A percentile compares a stretch with the other conserved stretches of the same genome.
phyloP scores from a whole-genome alignment of 1,140 invertebrate genomes.

The Drosophila melanica region DNA sequence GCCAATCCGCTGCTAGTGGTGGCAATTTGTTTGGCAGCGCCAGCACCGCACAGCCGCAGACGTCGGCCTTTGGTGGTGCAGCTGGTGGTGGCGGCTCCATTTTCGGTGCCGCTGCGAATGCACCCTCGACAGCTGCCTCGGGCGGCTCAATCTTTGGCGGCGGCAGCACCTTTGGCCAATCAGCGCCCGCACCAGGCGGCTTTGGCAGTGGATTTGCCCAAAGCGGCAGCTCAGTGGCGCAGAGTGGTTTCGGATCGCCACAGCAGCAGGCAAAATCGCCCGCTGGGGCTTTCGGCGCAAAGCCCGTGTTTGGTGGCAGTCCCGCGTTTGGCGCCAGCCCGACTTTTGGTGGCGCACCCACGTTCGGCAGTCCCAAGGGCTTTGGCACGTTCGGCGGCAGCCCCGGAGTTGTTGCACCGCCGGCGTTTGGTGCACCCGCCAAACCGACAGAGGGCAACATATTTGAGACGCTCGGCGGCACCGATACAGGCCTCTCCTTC shows the following conservation, averaged over 20 bases:
- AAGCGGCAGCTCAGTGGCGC: slow-evolving; percentile 62
- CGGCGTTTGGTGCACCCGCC: slow-evolving; percentile 65
- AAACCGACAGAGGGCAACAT: slow-evolving; percentile 84
- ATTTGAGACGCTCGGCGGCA: slow-evolving; percentile 86
- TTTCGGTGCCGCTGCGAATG: slow-evolving; percentile 45
- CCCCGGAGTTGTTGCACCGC: slow-evolving; percentile 37
- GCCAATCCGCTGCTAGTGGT: slow-evolving; percentile 30
- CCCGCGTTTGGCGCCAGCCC: slow-evolving; percentile 84
- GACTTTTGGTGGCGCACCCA: slow-evolving; percentile 85
- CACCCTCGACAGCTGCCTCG: slow-evolving; percentile 28
- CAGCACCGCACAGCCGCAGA: slow-evolving; percentile 37
- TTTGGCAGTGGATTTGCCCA: slow-evolving; percentile 69
- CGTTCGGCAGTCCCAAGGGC: slow-evolving; percentile 85
- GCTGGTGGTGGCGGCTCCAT: slow-evolving; percentile 14
- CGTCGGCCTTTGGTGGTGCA: slow-evolving; percentile 35
- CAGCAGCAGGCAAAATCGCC: slow-evolving; percentile 55
- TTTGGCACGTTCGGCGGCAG: slow-evolving; percentile 82
- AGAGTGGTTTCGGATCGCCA: slow-evolving; percentile 84
- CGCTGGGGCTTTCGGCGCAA: slow-evolving; percentile 59
- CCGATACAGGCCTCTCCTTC: slow-evolving; percentile 85
- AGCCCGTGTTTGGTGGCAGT: slow-evolving; percentile 74
- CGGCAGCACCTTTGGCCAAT: slow-evolving; percentile 65
- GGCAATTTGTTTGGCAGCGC: slow-evolving; percentile 60
- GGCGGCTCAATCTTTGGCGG: slow-evolving; percentile 77
- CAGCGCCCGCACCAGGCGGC: slow-evolving; percentile 38